Evolutionary conservation across 2,888 invertebrate species (phyloP), one percentile per base, ranked within the genome.

Genomic region (Sycophila texana): DNA sequence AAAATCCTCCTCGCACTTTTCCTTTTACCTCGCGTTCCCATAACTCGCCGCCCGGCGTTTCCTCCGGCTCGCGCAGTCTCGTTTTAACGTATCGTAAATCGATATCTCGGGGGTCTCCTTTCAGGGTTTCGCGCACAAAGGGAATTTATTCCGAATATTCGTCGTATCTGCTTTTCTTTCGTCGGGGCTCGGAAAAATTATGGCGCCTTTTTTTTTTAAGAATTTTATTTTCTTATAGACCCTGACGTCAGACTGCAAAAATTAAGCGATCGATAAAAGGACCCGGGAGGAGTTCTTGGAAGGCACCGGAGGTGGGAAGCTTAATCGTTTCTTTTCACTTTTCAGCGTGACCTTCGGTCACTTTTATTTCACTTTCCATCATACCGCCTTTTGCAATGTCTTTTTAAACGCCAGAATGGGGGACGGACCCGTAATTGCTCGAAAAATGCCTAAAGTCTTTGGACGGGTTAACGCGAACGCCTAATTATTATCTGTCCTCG

Each of bases 1-100:
- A 39, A 39, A 39, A 39, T 39, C 39, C 39, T 39, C 39, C 5
- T 4, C 5, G 39, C 39, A 39, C 22, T 20, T 10, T 22, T 18
- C 47, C 49, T 60, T 60, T 60, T 71, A 14, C 2, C 22, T 47
- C 22, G 49, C n/a, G 53, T n/a, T 7, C 70, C 65, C 65, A 26
- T 51, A 51, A 61, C 71, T 60, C 20, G 13, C 14, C 1, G n/a
- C 66, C 26, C 26, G 22, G 66, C 65, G 47, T 74, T 65, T 74
- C 66, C 74, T 74, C 58, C 66, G 49, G 57, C 66, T 66, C 74
- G 55, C 49, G 58, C 66, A 74, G 74, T 66, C 74, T 66, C 55
- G 22, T 57, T 74, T 74, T 74, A 74, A 74, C 57, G 66, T 74
- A 74, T 66, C 66, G 58, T 74, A 74, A 74, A 74, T 74, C 74